phyloP scores from a whole-genome alignment of 2,113 vertebrate species.

The Australoheros scitulus region DNA sequence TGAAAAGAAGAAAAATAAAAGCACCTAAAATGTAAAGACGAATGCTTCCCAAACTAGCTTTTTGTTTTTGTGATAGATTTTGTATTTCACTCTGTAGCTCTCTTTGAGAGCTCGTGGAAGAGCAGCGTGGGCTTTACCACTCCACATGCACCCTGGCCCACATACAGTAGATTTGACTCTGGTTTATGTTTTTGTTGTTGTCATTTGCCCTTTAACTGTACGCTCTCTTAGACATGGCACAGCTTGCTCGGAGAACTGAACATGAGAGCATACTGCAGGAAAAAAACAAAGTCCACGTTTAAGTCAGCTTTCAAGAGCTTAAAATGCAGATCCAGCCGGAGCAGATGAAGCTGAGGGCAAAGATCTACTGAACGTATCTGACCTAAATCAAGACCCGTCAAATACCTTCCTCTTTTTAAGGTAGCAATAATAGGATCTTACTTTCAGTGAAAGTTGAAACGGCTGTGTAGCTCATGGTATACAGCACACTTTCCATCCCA shows the following conservation, averaged over 20 bases:
- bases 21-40: constrained; percentile 2
- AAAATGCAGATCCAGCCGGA: constrained; percentile 1
- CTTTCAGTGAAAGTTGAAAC: neutral
- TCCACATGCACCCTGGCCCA: constrained; percentile 27
- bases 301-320: neutral
- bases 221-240: neutral
- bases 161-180: constrained; percentile 7
- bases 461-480: neutral
- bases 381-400: constrained; percentile 2
- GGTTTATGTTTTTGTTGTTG: constrained; percentile 1
- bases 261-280: neutral
- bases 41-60: neutral
- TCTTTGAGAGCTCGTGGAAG: constrained; percentile 24
- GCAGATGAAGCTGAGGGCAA: neutral
- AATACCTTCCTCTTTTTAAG: constrained; percentile 12
- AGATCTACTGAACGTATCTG: constrained; percentile 15
- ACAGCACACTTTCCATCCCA: neutral
- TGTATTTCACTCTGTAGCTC: neutral
- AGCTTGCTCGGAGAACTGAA: neutral
- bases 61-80: neutral
- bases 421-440: neutral
- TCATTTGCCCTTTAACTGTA: constrained; percentile 9
- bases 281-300: neutral
- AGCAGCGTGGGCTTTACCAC: constrained; percentile 36
- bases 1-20: neutral